Evolutionary conservation across 2,113 vertebrate species (phyloP), one percentile per base, ranked within the genome.

Genomic region (Cebidichthys violaceus): DNA sequence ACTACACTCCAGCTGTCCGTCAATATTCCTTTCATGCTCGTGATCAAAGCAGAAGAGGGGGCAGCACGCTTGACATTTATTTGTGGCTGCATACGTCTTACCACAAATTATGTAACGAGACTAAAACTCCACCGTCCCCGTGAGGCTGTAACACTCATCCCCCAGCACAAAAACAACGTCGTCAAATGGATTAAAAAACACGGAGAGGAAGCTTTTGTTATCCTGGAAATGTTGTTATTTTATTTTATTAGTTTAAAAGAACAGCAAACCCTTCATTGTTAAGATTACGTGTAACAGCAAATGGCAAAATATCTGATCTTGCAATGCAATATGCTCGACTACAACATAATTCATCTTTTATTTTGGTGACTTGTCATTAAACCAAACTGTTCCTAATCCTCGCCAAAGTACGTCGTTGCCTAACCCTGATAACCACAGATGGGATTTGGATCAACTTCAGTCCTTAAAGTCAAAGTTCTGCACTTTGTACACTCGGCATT

Each of bases 21-120:
- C 82, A 88, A 77, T 86, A 83, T 77, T 86, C 66, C 76, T 88
- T 82, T 86, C 81, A 80, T 70, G 78, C 77, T 79, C 54, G 2
- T 22, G 73, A 89, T 91, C 84, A 90, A 85, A 89, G 84, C 59
- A 3, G 55, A 60, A 54, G 67, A 79, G 20, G 71, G 60, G 75
- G 54, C 74, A 76, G 71, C 77, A 77, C 61, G 41, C 43, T 72
- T 75, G 47, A 83, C 65, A 85, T 90, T 86, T 88, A 79, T 87
- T 64, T 61, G 55, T 33, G 29, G 50, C 80, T 31, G 27, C 64
- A 57, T 59, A 65, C 29, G 10, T 81, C 55, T 79, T 11, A 14
- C 24, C 27, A 18, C 35, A 39, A 71, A 57, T 71, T 68, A 78
- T 37, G 31, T 62, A 67, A 81, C 60, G 20, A 69, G 78, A 31